These are phyloP conservation scores for Coelopa frigida DNA, from an alignment of 1,140 invertebrate genomes.

Conservation along the genomic window DNA sequence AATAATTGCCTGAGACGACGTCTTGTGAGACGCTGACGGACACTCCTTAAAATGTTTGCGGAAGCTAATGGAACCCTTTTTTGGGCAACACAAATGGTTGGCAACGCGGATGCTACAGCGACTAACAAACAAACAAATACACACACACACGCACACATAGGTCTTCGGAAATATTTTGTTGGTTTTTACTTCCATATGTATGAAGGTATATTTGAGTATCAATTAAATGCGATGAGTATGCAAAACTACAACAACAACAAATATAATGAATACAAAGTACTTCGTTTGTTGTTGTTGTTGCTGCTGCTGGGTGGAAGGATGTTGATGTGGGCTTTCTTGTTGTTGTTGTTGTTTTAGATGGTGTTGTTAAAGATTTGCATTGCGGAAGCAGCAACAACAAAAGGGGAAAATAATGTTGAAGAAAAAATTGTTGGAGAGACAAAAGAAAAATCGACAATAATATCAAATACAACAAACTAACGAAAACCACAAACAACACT, in stretches of 20 bases:
- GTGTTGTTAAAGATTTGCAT: constrained; percentile 1
- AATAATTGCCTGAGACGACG: no score
- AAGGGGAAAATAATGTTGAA: neutral
- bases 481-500: no score
- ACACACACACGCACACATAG: no score
- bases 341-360: constrained; percentile 3
- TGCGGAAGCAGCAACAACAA: constrained; percentile 2
- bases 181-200: neutral
- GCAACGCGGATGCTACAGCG: no score
- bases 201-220: neutral
- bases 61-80: no score
- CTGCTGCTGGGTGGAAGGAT: neutral
- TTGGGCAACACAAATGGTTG: no score
- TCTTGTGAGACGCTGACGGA: no score
- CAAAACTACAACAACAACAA: constrained; percentile 1
- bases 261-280: neutral
- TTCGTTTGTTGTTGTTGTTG: constrained; percentile 1
- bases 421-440: neutral
- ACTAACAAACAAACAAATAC: no score
- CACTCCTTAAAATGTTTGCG: no score
- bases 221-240: constrained; percentile 11
- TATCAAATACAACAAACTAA: no score
- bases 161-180: neutral
- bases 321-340: neutral
- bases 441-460: no score